A percentile compares a stretch with the other conserved stretches of the same genome.
Conservation (phyloP, 2,113 vertebrate species). For the Kryptolebias marmoratus region DNA sequence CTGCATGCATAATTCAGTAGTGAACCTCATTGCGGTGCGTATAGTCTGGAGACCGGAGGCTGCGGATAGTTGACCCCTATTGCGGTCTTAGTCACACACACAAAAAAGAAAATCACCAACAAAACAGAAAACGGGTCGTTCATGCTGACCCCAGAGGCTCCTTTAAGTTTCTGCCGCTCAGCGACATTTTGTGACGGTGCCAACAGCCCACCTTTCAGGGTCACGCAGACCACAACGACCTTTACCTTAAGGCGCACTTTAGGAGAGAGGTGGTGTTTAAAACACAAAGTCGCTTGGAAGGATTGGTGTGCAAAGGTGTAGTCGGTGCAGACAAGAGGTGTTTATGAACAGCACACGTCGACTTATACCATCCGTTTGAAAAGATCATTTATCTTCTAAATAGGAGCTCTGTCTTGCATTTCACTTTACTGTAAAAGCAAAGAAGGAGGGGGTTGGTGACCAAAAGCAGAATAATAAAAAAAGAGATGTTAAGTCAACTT, state of each 20-base stretch:
- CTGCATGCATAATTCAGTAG: conserved; percentile 69
- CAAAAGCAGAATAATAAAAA: conserved; percentile 8
- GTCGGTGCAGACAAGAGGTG: conserved; percentile 5
- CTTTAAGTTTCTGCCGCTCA: conserved; percentile 23
- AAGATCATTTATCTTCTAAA: conserved; percentile 38
- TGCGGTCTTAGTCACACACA: conserved; percentile 35
- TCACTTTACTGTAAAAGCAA: conserved; percentile 15
- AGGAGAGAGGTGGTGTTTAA: conserved; percentile 3
- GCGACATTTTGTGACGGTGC: conserved; percentile 29
- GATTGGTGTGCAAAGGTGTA: not conserved
- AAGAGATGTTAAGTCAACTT: conserved; percentile 20
- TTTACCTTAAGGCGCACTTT: conserved; percentile 35
- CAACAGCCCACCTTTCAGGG: conserved; percentile 16
- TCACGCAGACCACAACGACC: conserved; percentile 16
- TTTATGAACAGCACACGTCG: conserved; percentile 9
- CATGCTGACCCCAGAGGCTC: conserved; percentile 46
- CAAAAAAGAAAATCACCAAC: conserved; percentile 42
- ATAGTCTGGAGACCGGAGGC: conserved; percentile 53
- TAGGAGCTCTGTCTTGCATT: conserved; percentile 13
- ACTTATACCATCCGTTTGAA: conserved; percentile 19
- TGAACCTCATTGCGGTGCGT: conserved; percentile 39
- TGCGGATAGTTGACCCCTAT: conserved; percentile 63
- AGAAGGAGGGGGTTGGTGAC: not conserved
- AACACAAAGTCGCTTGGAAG: conserved; percentile 9
- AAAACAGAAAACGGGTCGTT: conserved; percentile 47